These are phyloP conservation scores for Semnornis frantzii DNA, from an alignment of 2,113 vertebrate genomes.

Conservation along the genomic window DNA sequence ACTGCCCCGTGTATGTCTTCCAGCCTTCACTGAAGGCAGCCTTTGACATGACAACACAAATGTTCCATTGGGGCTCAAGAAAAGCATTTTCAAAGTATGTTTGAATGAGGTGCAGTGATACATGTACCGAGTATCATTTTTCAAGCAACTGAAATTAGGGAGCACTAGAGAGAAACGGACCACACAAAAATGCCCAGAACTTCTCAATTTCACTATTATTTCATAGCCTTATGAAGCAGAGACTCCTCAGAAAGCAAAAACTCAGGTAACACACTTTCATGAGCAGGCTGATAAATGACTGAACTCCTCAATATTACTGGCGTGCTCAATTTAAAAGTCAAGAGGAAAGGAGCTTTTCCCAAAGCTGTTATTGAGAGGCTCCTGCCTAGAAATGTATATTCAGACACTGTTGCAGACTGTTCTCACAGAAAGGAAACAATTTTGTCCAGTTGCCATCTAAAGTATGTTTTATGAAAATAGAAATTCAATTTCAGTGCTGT, in stretches of 20 bases:
- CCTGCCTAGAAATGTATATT: background rate
- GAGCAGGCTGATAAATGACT: background rate
- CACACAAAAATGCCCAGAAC: background rate
- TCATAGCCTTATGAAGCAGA: background rate
- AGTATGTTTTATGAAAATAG: constrained; percentile 20
- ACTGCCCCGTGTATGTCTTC: background rate
- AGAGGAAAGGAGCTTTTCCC: constrained; percentile 8
- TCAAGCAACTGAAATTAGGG: background rate
- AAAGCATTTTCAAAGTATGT: background rate
- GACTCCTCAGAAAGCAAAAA: background rate
- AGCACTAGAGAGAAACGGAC: background rate
- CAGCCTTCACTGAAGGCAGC: background rate
- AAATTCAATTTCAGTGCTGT: constrained; percentile 18
- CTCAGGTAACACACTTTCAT: background rate
- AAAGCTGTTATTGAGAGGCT: constrained; percentile 3
- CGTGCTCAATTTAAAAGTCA: background rate
- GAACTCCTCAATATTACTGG: background rate
- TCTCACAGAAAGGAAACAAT: background rate
- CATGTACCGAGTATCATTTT: background rate
- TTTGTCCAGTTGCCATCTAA: background rate
- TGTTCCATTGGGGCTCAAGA: background rate
- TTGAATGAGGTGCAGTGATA: background rate
- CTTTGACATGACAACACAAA: background rate
- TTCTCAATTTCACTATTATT: background rate
- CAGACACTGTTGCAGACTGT: background rate